Conservation (phyloP, 2,888 invertebrate genomes). For the Lithophane semibrunnea region DNA sequence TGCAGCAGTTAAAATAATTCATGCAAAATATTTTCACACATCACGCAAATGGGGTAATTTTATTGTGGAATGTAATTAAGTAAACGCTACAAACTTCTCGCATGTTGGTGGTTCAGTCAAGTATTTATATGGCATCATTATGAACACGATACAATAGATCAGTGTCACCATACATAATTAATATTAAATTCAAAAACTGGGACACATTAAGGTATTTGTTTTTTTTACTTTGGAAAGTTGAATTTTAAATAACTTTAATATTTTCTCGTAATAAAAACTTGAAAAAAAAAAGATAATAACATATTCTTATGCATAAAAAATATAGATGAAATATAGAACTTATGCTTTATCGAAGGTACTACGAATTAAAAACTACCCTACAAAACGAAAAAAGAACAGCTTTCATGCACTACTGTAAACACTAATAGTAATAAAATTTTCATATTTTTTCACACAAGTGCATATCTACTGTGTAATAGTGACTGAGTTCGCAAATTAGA, state of each 20-base stretch:
- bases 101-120: slow-evolving; percentile 42
- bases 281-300: neutral
- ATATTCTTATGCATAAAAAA: neutral
- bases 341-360: neutral
- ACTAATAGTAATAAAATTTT: neutral
- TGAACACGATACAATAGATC: slow-evolving; percentile 26
- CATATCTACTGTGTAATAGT: neutral
- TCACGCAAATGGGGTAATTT: slow-evolving; percentile 50
- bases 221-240: neutral
- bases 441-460: neutral
- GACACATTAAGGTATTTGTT: slow-evolving; percentile 5
- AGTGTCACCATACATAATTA: slow-evolving; percentile 33
- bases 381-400: neutral
- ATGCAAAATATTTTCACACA: slow-evolving; percentile 50
- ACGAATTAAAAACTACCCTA: neutral
- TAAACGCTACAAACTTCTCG: slow-evolving; percentile 39
- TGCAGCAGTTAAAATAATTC: slow-evolving; percentile 26
- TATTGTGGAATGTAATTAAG: slow-evolving; percentile 53
- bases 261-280: neutral
- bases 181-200: slow-evolving; percentile 35
- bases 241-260: neutral
- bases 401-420: neutral
- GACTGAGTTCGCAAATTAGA: slow-evolving; percentile 46
- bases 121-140: slow-evolving; percentile 44
- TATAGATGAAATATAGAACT: neutral